Base-by-base conservation (phyloP, 2,113 vertebrate species). In the Ardeotis arabs region DNA sequence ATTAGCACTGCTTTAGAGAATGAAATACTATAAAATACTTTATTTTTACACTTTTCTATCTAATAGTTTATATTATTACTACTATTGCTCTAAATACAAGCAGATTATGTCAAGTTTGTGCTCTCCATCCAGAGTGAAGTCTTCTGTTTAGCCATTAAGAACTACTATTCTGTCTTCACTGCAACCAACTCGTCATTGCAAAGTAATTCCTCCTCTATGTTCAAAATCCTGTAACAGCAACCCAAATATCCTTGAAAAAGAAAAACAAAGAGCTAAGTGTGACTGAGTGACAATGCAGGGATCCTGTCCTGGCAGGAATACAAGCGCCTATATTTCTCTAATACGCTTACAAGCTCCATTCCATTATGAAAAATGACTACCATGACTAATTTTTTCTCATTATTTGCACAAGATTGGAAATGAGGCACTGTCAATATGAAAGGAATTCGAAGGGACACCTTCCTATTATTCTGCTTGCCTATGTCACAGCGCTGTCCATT, bases 331-430 rank as follows among this genome's bases (percentile, higher is more conserved):
- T 75, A 16, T 20, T 23, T 66, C 31, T 59, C 76, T 24, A 81
- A 59, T n/a, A 47, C 1, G 2, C 58, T 69, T 90, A 35, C 9
- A 59, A 91, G 22, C 12, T 41, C 18, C 17, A 69, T 90, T 87
- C 28, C 10, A 77, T 79, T 75, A 62, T 18, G 41, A 84, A 87
- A 88, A 95, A 90, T 87, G 44, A 31, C 49, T 91, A 66, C 41
- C 60, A 60, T 81, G 64, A 72, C 17, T 93, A 84, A 25, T 53
- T 90, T 56, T 72, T 90, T 72, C 60, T 81, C 64, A 63, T 78
- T 93, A 90, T 85, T 83, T 92, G 17, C 25, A 62, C 21, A 91
- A 84, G 47, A 82, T 77, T 72, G 88, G 87, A 97, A 96, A 89
- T 49, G 39, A 91, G 33, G 49, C 22, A 56, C 24, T 63, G 83